Percentiles rank a stretch among this genome's conserved stretches.
Evolutionary conservation across 2,797 vertebrate species (phyloP).

Genomic region (Pristis pectinata): DNA sequence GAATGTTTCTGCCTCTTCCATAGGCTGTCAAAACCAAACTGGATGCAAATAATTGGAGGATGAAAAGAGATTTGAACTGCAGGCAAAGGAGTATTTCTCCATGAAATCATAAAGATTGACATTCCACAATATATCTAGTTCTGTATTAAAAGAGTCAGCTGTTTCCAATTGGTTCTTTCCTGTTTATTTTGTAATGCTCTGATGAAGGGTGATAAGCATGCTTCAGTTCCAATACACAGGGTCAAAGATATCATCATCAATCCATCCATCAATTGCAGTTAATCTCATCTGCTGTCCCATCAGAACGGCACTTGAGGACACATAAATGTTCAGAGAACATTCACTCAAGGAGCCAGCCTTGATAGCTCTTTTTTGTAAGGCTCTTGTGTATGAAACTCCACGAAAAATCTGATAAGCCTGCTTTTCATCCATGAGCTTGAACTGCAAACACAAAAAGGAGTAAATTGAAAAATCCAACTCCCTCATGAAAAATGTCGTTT

Average conservation of each 20-base stretch:
- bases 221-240: background rate
- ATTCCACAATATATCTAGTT: background rate
- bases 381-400: background rate
- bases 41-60: background rate
- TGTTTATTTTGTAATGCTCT: background rate
- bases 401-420: background rate
- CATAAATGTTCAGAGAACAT: background rate
- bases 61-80: background rate
- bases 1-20: background rate
- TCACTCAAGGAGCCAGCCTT: background rate
- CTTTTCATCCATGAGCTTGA: background rate
- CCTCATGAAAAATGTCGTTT: background rate
- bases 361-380: no score
- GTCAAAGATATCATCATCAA: background rate
- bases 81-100: background rate
- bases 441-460: background rate
- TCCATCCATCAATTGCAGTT: background rate
- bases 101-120: background rate
- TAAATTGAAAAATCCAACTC: background rate
- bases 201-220: background rate
- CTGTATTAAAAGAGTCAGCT: background rate
- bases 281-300: background rate
- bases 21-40: background rate
- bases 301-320: background rate
- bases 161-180: constrained; percentile 1